These are phyloP conservation scores for Archips xylosteana DNA, from an alignment of 2,888 invertebrate species.

Conservation along the genomic window DNA sequence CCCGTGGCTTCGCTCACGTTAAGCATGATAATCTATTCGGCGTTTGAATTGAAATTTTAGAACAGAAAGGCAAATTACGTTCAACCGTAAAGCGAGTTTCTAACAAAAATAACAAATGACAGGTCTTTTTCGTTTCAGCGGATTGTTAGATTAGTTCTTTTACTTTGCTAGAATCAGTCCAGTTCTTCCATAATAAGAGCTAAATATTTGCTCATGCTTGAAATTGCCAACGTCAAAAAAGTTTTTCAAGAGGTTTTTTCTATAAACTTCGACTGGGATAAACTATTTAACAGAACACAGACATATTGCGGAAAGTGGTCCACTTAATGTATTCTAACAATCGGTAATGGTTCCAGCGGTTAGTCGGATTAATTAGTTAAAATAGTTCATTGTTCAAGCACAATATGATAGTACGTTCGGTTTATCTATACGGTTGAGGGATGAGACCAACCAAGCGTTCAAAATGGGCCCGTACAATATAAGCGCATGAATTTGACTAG, in stretches of 20 bases:
- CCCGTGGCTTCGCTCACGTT: no score
- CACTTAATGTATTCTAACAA: slow-evolving; percentile 13
- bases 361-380: slow-evolving; percentile 8
- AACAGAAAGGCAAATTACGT: no score
- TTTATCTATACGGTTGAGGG: not conserved
- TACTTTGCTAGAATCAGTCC: not conserved
- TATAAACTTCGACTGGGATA: no score
- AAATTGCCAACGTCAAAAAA: no score
- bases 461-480: slow-evolving; percentile 6
- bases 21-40: no score
- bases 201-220: no score
- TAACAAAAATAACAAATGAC: not conserved
- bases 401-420: not conserved
- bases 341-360: slow-evolving; percentile 2
- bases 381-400: not conserved
- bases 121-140: not conserved
- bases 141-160: not conserved
- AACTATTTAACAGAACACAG: not conserved
- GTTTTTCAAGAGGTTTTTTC: no score
- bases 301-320: slow-evolving; percentile 1
- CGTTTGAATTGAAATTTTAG: no score
- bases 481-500: slow-evolving; percentile 29
- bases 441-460: not conserved
- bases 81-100: not conserved
- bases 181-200: not conserved